Evolutionary conservation across 2,113 vertebrate species (phyloP), one percentile per base, ranked within the genome.

Genomic region (Numenius arquata): DNA sequence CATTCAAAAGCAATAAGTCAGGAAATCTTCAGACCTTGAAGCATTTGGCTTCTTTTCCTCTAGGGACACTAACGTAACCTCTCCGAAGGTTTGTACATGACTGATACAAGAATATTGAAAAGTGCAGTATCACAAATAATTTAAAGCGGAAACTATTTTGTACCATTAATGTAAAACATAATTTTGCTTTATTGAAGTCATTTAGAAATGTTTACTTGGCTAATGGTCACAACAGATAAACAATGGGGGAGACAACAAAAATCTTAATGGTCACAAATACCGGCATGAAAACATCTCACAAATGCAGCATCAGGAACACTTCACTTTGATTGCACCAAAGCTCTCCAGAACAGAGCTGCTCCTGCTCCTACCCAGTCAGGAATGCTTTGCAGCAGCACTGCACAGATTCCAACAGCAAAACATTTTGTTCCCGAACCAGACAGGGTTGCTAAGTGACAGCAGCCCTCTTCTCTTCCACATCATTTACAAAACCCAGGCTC

Each of bases 401-500:
- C 81, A 89, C 40, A 83, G 72, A 94, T 96, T 95, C 80, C 92
- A 95, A 75, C 56, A 93, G 92, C 45, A 2, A 96, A 96, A 97
- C 97, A 95, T 95, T 96, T 93, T 96, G 96, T 97, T 95, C 96
- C 91, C 2, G 20, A 95, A 95, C 34, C 82, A 95, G 87, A 93
- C 3, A 95, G 59, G 93, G 94, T 97, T 97, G 93, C 96, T 97
- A 97, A 97, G 96, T 97, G 96, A 97, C 96, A 97, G 89, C 75
- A 94, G 88, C 81, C 32, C 36, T 93, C 79, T 80, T 96, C 72
- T 72, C 80, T 94, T 90, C 62, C 80, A 95, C 86, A 94, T 90
- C 62, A 86, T 82, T 96, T 97, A 95, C 61, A 88, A 96, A 95
- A 83, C 34, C 16, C 20, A 50, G 48, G 76, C 66, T 93, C 78